Evolutionary conservation across 2,888 invertebrate species (phyloP), one percentile per base, ranked within the genome.

Genomic region (Euphydryas editha): DNA sequence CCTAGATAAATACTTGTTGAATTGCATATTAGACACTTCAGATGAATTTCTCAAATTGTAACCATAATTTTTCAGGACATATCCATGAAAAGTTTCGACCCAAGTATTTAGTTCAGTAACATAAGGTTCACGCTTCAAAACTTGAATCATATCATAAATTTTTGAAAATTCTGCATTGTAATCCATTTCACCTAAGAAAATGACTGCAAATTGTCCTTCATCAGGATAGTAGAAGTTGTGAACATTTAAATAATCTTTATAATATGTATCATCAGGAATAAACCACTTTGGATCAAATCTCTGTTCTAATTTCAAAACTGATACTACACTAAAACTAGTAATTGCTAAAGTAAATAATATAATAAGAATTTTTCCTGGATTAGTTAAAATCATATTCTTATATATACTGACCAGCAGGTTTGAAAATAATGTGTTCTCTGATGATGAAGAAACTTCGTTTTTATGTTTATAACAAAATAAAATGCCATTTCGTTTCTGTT

Each of bases 201-300:
- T 86, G 72, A 94, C 94, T 0, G 94, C 96, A 65, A 93, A 91
- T 74, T 94, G 89, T 0, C 93, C 97, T 65, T 93, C 93, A 37
- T 94, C 90, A 0, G 97, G 96, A 82, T 95, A 97, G 77, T 94
- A 94, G 65, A 86, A 72, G 59, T 93, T 93, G 61, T 94, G 88
- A n/a, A 90, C 86, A 49, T 87, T 78, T 4, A 95, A 76, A 82
- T 93, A 97, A 62, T 95, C 84, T 73, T 93, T 94, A 60, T 95
- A 94, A 80, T 96, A 95, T 0, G 95, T 95, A 59, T 93, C 93
- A 61, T 94, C 93, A 0, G 97, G 97, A 65, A 97, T 93, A 79
- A 97, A 97, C 97, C 97, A 97, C 62, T 93, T 93, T 0, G 95
- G 95, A 83, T 97, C 96, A 84, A 97, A 97, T 81, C 95, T 95